Percentiles rank a stretch among this genome's conserved stretches.
Conservation (phyloP, 2,888 invertebrate species). For the Heliconius ismenius region DNA sequence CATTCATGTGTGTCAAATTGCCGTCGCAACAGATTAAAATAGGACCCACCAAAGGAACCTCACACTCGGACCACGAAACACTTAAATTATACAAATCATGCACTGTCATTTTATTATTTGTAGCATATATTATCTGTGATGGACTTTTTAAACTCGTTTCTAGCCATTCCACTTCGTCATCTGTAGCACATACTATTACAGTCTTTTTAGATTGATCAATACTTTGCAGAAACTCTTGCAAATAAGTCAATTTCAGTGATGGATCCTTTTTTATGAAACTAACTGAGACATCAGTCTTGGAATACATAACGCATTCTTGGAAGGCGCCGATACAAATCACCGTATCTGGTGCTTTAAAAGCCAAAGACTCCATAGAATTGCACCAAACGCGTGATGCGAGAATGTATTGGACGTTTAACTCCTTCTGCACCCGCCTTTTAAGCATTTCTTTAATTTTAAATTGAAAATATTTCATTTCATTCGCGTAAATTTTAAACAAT, state of each 20-base stretch:
- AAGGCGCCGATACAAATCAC: conserved; percentile 86
- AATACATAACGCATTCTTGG: conserved; percentile 89
- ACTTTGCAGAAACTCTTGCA: conserved; percentile 76
- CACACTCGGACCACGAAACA: conserved; percentile 64
- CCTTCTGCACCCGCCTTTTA: conserved; percentile 65
- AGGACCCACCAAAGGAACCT: conserved; percentile 69
- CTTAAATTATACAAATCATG: conserved; percentile 67
- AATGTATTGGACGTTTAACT: conserved; percentile 81
- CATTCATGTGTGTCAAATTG: conserved; percentile 82
- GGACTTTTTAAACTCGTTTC: conserved; percentile 52
- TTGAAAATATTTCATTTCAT: conserved; percentile 71
- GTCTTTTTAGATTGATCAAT: conserved; percentile 75
- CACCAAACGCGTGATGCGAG: conserved; percentile 85
- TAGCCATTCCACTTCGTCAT: conserved; percentile 79
- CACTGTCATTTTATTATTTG: conserved; percentile 65
- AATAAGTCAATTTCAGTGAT: conserved; percentile 63
- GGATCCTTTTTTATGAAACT: conserved; percentile 60
- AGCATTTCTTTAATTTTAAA: conserved; percentile 71
- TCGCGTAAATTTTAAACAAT: conserved; percentile 79
- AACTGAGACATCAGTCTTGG: conserved; percentile 72
- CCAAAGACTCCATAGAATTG: conserved; percentile 78
- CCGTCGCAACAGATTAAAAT: conserved; percentile 87
- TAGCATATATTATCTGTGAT: conserved; percentile 58
- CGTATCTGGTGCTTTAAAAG: conserved; percentile 80
- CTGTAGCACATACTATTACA: conserved; percentile 83